These are phyloP conservation scores for Hiodon tergisus DNA, from an alignment of 2,113 vertebrate species.

Conservation along the genomic window DNA sequence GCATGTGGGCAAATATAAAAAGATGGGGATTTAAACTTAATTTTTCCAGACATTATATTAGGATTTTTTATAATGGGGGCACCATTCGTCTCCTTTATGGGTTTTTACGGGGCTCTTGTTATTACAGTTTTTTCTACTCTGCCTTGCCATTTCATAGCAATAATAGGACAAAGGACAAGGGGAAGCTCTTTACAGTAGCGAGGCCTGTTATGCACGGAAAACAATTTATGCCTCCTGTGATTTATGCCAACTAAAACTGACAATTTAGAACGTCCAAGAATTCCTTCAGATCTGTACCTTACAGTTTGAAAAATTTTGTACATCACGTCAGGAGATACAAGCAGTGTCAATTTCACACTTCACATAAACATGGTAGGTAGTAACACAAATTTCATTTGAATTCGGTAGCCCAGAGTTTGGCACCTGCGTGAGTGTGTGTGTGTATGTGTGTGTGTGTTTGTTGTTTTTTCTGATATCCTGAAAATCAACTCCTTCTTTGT, in stretches of 20 bases:
- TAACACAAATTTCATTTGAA: slow-evolving; percentile 21
- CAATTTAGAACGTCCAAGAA: neutral
- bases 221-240: slow-evolving; percentile 41
- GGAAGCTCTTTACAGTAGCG: slow-evolving; percentile 43
- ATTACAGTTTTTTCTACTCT: slow-evolving; percentile 54
- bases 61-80: slow-evolving; percentile 67
- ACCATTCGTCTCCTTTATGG: slow-evolving; percentile 55
- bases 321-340: neutral
- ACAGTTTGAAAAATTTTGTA: neutral
- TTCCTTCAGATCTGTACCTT: neutral
- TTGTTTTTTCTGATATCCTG: slow-evolving; percentile 14
- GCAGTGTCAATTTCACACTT: neutral
- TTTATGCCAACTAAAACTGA: neutral
- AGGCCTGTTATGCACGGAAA: slow-evolving; percentile 23
- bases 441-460: neutral
- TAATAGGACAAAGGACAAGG: slow-evolving; percentile 39
- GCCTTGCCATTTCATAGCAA: slow-evolving; percentile 54
- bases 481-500: slow-evolving; percentile 17
- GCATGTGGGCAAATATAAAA: slow-evolving; percentile 77
- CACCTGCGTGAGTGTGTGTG: neutral
- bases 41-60: slow-evolving; percentile 70
- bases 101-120: slow-evolving; percentile 65
- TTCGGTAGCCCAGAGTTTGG: slow-evolving; percentile 6
- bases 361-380: neutral
- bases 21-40: slow-evolving; percentile 69